Evolutionary conservation across 2,113 vertebrate genomes (phyloP).

Genomic region (Cygnus buccinator): DNA sequence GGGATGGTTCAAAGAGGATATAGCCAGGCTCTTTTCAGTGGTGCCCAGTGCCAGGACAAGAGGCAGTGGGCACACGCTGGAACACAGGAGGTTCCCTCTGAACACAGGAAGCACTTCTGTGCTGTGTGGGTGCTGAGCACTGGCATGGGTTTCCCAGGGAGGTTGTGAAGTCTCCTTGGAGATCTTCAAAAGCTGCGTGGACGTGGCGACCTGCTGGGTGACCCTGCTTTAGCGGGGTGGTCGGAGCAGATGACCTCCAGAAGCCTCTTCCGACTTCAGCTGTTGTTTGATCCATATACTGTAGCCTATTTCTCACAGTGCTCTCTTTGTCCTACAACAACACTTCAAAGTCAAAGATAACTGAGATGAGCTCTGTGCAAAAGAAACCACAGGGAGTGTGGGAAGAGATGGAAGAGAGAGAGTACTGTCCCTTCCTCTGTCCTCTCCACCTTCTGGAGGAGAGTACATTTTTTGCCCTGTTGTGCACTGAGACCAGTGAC

Average conservation of each 20-base stretch:
- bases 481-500: neutral
- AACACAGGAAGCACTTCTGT: neutral
- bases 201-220: neutral
- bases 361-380: neutral
- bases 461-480: neutral
- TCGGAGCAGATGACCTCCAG: neutral
- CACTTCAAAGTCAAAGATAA: neutral
- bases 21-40: too few relatives aligned
- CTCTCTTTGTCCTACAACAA: neutral
- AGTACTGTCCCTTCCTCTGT: neutral
- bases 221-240: neutral
- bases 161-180: neutral
- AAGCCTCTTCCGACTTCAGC: neutral
- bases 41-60: too few relatives aligned
- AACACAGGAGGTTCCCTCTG: neutral
- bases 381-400: neutral
- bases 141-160: neutral
- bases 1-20: too few relatives aligned
- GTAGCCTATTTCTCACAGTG: neutral
- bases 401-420: neutral
- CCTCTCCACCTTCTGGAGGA: neutral
- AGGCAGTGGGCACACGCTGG: too few relatives aligned
- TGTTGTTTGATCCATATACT: neutral
- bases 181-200: neutral
- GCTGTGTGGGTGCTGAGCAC: neutral